phyloP scores from a whole-genome alignment of 2,113 vertebrate genomes.

The Bothrops jararaca region DNA sequence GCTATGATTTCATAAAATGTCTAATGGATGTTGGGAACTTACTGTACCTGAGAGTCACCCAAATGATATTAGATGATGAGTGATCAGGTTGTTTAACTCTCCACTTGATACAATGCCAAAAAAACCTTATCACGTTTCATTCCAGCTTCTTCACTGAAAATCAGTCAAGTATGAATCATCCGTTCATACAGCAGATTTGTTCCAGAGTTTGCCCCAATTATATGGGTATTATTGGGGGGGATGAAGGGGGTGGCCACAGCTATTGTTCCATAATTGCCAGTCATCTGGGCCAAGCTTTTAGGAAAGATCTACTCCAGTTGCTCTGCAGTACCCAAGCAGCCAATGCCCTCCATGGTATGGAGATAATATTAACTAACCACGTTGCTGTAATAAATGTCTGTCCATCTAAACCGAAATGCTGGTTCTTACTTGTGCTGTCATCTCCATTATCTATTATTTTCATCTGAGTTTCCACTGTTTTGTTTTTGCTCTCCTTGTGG shows the following conservation, averaged over 20 bases:
- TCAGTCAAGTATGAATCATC: not conserved
- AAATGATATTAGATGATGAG: not conserved
- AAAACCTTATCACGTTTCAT: not conserved
- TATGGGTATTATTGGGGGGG: not conserved
- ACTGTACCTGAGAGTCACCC: not conserved
- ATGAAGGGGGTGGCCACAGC: not conserved
- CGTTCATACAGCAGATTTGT: not conserved
- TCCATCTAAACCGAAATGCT: not conserved
- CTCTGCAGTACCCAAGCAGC: not conserved
- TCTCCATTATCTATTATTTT: not conserved
- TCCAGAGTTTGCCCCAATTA: not conserved
- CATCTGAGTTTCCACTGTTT: not conserved
- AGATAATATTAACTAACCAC: not conserved
- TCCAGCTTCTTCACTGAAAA: not conserved
- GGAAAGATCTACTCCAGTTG: not conserved
- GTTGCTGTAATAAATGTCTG: not conserved
- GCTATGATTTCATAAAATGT: not conserved
- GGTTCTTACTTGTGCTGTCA: not conserved
- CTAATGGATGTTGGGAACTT: not conserved
- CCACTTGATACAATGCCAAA: not conserved
- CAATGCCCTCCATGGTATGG: not conserved
- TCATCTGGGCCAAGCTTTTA: not conserved
- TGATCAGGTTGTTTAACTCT: not conserved
- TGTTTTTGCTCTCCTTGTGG: not conserved
- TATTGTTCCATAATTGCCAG: not conserved